Conservation (phyloP, 2,888 invertebrate genomes). For the Acanthosoma haemorrhoidale region DNA sequence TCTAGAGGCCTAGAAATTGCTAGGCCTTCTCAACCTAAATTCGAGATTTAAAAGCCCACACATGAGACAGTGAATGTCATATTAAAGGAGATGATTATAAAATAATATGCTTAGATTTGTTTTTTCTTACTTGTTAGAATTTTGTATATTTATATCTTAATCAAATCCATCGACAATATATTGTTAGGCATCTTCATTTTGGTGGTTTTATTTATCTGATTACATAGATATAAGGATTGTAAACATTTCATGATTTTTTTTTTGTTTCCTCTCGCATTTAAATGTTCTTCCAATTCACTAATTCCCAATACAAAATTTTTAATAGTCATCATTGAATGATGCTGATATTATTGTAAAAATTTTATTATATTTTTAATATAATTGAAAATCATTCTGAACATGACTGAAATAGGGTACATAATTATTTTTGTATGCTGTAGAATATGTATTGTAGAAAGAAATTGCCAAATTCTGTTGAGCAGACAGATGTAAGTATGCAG, state of each 20-base stretch:
- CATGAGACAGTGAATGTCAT: too few species aligned
- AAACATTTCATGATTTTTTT: too few species aligned
- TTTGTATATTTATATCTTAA: too few species aligned
- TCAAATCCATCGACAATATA: background rate
- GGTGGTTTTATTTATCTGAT: too few species aligned
- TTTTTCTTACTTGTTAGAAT: too few species aligned
- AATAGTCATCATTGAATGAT: background rate
- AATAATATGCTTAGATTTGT: too few species aligned
- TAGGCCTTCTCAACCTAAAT: too few species aligned
- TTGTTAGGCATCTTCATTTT: background rate
- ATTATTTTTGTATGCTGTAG: constrained; percentile 22
- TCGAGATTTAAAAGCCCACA: too few species aligned
- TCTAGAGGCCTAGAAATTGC: too few species aligned
- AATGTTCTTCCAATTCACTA: background rate
- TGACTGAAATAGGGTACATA: constrained; percentile 25
- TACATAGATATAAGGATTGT: too few species aligned
- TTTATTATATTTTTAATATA: constrained; percentile 1
- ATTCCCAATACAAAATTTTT: background rate
- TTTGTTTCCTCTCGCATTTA: background rate
- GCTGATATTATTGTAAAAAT: background rate
- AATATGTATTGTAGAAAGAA: background rate
- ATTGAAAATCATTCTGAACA: constrained; percentile 17
- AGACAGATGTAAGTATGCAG: constrained; percentile 1
- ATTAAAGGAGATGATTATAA: too few species aligned
- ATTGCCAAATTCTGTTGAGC: constrained; percentile 14